A percentile compares a stretch with the other conserved stretches of the same genome.
These are phyloP conservation scores for Pterois miles DNA, from an alignment of 2,797 vertebrate genomes.

Conservation along the genomic window DNA sequence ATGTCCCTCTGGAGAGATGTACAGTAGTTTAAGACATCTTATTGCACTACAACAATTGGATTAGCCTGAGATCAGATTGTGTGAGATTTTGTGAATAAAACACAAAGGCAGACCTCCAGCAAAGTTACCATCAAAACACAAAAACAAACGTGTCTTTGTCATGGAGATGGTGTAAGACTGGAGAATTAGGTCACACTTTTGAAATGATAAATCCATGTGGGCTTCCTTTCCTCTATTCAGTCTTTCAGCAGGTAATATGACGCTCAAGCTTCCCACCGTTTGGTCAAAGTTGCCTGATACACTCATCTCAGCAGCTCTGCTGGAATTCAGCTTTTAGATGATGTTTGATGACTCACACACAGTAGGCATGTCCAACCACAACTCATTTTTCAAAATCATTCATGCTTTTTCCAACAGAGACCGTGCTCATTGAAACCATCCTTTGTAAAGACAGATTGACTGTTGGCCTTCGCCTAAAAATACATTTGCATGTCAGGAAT, in stretches of 20 bases:
- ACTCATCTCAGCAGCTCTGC: slow-evolving; percentile 1
- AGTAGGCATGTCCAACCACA: slow-evolving; percentile 6
- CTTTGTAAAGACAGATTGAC: neutral
- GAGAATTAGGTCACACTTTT: slow-evolving; percentile 17
- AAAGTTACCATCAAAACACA: slow-evolving; percentile 11
- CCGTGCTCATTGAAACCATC: neutral
- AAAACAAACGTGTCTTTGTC: slow-evolving; percentile 24
- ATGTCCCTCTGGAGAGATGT: neutral
- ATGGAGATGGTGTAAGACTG: slow-evolving; percentile 10
- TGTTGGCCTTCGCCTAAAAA: slow-evolving; percentile 19
- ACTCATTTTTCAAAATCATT: slow-evolving; percentile 33
- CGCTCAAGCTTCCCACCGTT: slow-evolving; percentile 25
- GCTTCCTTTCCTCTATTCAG: slow-evolving; percentile 26
- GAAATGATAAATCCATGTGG: slow-evolving; percentile 39
- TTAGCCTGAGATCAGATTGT: neutral
- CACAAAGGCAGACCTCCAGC: neutral
- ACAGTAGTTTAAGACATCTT: neutral
- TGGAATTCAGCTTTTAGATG: slow-evolving; percentile 22
- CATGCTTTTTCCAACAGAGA: slow-evolving; percentile 14
- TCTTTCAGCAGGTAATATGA: slow-evolving; percentile 53
- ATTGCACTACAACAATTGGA: neutral
- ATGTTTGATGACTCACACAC: slow-evolving; percentile 43
- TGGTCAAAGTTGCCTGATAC: slow-evolving; percentile 11
- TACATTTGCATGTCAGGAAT: slow-evolving; percentile 21
- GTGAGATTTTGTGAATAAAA: neutral